Conservation (phyloP, 2,888 invertebrate species). For the Tuberolachnus salignus region DNA sequence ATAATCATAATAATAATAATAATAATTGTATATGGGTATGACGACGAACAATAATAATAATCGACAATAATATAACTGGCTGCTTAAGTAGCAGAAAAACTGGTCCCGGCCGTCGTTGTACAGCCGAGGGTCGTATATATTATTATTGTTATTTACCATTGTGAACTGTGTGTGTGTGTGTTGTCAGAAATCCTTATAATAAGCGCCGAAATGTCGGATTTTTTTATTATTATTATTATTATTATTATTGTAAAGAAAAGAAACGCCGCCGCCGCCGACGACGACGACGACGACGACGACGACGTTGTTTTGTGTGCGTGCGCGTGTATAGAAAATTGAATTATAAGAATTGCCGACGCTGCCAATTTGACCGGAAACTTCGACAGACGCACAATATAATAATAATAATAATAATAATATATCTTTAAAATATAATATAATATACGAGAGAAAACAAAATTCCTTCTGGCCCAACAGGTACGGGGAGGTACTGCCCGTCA, state of each 20-base stretch:
- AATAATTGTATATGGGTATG: no score
- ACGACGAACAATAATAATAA: conserved; percentile 53
- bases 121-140: conserved; percentile 48
- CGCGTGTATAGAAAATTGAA: conserved; percentile 52
- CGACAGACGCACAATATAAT: conserved; percentile 33
- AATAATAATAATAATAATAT: no score
- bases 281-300: conserved; percentile 30
- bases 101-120: conserved; percentile 46
- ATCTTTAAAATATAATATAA: no score
- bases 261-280: conserved; percentile 42
- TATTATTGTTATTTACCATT: conserved; percentile 56
- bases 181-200: conserved; percentile 51
- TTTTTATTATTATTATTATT: conserved; percentile 45
- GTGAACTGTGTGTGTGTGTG: conserved; percentile 7
- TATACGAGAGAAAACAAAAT: conserved; percentile 35
- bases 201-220: conserved; percentile 55
- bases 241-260: conserved; percentile 41
- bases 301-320: conserved; percentile 23
- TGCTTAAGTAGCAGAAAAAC: conserved; percentile 56
- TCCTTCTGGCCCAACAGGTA: conserved; percentile 54
- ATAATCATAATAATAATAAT: no score
- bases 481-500: neutral
- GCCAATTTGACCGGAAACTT: conserved; percentile 56
- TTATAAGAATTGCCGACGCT: conserved; percentile 45
- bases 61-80: conserved; percentile 54